These are phyloP conservation scores for Serilophus lunatus DNA, from an alignment of 2,113 vertebrate genomes.

Conservation along the genomic window DNA sequence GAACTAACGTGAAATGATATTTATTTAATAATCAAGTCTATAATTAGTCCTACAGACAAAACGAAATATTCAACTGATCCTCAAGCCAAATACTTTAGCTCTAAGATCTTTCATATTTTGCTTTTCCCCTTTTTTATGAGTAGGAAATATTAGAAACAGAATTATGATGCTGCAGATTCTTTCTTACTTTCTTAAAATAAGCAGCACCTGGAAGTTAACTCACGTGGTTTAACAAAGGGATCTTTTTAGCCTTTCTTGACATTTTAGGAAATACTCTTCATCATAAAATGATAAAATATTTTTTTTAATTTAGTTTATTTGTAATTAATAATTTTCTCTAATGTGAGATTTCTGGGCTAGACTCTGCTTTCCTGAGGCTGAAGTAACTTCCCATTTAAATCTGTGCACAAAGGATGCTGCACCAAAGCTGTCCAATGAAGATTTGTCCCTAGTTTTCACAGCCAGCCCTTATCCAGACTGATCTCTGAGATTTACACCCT, in stretches of 20 bases:
- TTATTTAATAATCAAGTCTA: constrained; percentile 19
- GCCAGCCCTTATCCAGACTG: neutral
- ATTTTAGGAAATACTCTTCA: neutral
- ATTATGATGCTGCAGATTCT: neutral
- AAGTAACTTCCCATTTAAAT: neutral
- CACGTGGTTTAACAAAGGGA: neutral
- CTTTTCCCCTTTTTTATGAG: neutral
- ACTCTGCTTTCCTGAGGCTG: neutral
- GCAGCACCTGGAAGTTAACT: neutral
- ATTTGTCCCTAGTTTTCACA: neutral
- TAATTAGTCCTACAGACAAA: constrained; percentile 24
- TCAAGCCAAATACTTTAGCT: neutral
- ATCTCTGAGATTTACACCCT: neutral
- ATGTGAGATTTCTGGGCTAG: neutral
- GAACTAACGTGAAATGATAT: constrained; percentile 9
- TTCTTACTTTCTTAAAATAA: neutral
- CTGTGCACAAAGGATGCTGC: neutral
- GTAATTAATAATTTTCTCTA: neutral
- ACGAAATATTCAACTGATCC: neutral
- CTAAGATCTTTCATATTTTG: neutral
- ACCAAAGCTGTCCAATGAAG: neutral
- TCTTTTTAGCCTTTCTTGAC: neutral
- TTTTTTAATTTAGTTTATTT: neutral
- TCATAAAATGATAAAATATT: neutral
- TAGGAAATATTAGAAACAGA: neutral